Conservation (phyloP, 2,113 vertebrate species). For the Propithecus coquereli region DNA sequence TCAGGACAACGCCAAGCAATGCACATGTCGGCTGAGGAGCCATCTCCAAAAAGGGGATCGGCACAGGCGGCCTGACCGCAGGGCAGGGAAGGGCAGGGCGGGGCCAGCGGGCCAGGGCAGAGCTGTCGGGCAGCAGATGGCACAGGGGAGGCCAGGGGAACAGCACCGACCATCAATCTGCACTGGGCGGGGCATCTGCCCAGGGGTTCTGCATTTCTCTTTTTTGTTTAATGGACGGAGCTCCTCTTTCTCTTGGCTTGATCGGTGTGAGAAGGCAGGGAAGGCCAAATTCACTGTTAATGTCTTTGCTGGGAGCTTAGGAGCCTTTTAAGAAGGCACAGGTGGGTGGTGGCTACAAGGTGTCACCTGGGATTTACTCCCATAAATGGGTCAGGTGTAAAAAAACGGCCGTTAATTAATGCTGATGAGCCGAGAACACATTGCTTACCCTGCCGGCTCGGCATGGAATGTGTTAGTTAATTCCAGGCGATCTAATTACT, state of each 20-base stretch:
- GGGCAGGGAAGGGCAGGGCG: neutral
- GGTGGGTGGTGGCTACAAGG: neutral
- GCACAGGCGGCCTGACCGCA: neutral
- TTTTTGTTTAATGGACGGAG: neutral
- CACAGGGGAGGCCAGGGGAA: neutral
- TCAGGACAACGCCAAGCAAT: accelerated
- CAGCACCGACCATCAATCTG: too few species aligned
- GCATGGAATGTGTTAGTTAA: neutral
- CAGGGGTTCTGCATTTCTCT: neutral
- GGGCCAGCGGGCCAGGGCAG: neutral
- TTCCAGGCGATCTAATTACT: neutral
- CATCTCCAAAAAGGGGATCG: neutral
- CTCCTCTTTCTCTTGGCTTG: neutral
- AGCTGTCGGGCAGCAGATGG: neutral
- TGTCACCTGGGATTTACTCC: slow-evolving; percentile 6
- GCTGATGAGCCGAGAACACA: neutral
- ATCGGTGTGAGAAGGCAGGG: neutral
- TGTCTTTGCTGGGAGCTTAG: neutral
- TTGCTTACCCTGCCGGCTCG: neutral
- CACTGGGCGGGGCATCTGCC: neutral
- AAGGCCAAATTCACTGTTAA: neutral
- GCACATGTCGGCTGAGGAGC: neutral
- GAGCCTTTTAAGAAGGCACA: neutral
- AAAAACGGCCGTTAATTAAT: neutral
- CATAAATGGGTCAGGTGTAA: slow-evolving; percentile 20